Conservation (phyloP, 2,888 invertebrate genomes). For the Philopedon plagiatum region DNA sequence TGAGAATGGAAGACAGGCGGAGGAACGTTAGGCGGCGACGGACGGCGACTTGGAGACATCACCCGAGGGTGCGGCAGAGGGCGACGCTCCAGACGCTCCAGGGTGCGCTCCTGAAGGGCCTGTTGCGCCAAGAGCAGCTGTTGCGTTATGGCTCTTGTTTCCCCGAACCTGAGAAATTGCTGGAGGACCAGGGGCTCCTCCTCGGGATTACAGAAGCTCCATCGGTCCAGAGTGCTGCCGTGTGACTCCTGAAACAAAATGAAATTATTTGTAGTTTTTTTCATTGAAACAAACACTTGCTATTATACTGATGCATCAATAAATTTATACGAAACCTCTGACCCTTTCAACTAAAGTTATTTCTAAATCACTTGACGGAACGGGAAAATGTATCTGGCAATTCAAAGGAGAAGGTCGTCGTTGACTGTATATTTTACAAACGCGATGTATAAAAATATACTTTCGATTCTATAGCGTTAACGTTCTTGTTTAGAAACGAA, state of each 20-base stretch:
- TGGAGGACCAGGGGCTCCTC: conserved; percentile 93
- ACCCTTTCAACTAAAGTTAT: conserved; percentile 2
- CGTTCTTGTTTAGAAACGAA: conserved; percentile 64
- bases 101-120: conserved; percentile 73
- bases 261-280: background rate
- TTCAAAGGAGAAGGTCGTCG: conserved; percentile 59
- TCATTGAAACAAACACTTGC: background rate
- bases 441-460: conserved; percentile 66
- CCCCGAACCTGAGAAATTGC: conserved; percentile 91
- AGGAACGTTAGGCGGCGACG: conserved; percentile 74
- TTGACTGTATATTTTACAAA: conserved; percentile 63
- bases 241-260: conserved; percentile 66
- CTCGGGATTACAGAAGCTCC: conserved; percentile 89
- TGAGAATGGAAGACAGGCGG: conserved; percentile 69
- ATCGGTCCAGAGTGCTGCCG: conserved; percentile 87
- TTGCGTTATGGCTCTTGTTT: conserved; percentile 88
- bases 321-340: background rate
- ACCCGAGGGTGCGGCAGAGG: conserved; percentile 69
- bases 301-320: background rate
- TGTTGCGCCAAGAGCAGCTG: conserved; percentile 75
- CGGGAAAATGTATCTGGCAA: conserved; percentile 52
- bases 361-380: conserved; percentile 36
- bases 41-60: conserved; percentile 79
- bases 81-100: conserved; percentile 73
- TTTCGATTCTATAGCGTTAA: conserved; percentile 59